Conservation (phyloP, 1,140 invertebrate species). For the Hyles euphorbiae region DNA sequence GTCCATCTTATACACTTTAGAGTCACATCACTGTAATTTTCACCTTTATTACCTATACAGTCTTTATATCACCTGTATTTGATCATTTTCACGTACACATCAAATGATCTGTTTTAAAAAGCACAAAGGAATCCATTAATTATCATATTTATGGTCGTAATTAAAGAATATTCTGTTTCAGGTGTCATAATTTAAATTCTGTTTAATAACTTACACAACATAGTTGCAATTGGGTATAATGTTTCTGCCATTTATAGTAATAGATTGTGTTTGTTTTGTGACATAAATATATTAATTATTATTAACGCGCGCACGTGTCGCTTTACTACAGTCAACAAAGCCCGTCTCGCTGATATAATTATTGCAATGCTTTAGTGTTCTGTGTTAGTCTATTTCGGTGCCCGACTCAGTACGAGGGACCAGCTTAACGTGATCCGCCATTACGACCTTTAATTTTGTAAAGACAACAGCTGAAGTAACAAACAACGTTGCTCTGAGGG, state of each 20-base stretch:
- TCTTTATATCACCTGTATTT: slow-evolving; percentile 16
- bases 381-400: slow-evolving; percentile 46
- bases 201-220: slow-evolving; percentile 1
- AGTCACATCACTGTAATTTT: slow-evolving; percentile 32
- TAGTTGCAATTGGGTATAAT: too few relatives aligned
- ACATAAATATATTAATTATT: neutral
- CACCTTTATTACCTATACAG: slow-evolving; percentile 8
- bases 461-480: slow-evolving; percentile 17
- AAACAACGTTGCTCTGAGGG: slow-evolving; percentile 15
- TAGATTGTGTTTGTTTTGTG: neutral
- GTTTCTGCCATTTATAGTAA: neutral
- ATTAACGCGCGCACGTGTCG: slow-evolving; percentile 27
- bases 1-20: slow-evolving; percentile 20
- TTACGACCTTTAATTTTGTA: slow-evolving; percentile 13
- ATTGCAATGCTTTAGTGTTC: slow-evolving; percentile 49
- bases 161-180: neutral
- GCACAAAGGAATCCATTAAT: too few relatives aligned
- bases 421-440: slow-evolving; percentile 29
- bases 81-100: slow-evolving; percentile 1
- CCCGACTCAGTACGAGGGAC: slow-evolving; percentile 32
- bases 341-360: slow-evolving; percentile 52
- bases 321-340: slow-evolving; percentile 42
- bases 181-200: slow-evolving; percentile 28
- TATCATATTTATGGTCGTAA: neutral
- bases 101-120: too few relatives aligned